Evolutionary conservation across 2,113 vertebrate species (phyloP), one percentile per base, ranked within the genome.

Genomic region (Bubo scandiacus): DNA sequence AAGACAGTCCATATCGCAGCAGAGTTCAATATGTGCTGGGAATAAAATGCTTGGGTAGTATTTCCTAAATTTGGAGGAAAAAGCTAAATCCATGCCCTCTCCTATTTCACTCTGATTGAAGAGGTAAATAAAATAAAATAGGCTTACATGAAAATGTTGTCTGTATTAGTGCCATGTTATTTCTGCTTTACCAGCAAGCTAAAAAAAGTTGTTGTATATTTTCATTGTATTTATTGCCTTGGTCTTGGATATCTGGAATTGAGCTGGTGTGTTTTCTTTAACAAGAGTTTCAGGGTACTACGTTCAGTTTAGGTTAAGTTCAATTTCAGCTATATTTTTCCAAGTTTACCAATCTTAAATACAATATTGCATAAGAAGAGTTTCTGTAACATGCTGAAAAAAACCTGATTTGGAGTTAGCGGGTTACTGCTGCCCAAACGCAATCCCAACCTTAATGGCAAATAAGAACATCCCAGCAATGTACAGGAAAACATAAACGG

Each of bases 71-170:
- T 94, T 0, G 0, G 38, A 91, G 78, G 86, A 25, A 91, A 95
- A 71, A 87, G 73, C 49, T 77, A 89, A 97, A 94, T 49, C 61
- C 25, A 4, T 79, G 62, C 42, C 81, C 84, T 96, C 92, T 97
- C 94, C 81, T 71, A 54, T 96, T 96, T 95, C 97, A 96, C 54
- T 83, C 81, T 78, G 91, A 95, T 94, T 95, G 86, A 95, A 88
- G 84, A 96, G 29, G 89, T 94, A 97, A 97, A 97, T 95, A 96
- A 94, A 97, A 87, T 70, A 82, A 94, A 95, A 95, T 82, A 82
- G 70, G 81, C 55, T 95, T 95, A 98, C 87, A 94, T 65, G 68
- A 95, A 97, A 98, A 90, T 51, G 85, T 88, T 96, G 94, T 27
- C 84, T 97, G 94, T 92, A 89, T 96, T 91, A 94, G 77, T 61